Evolutionary conservation across 2,888 invertebrate genomes (phyloP).

Genomic region (Trileptium ribeirensis): DNA sequence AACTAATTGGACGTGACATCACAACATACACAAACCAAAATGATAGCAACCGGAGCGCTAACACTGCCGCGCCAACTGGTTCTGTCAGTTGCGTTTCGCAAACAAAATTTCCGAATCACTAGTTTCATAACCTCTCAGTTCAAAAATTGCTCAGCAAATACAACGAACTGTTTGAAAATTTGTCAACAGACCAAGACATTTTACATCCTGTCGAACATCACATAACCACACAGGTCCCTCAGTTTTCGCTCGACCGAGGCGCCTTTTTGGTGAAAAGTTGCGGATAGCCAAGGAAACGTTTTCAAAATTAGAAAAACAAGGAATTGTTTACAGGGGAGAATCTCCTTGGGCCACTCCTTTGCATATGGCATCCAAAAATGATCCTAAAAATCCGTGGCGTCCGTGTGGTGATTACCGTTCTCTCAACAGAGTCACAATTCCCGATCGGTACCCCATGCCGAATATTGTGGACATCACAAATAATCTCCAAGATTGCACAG

Average conservation of each 20-base stretch:
- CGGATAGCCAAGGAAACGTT: not conserved
- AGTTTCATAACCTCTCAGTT: too few species aligned
- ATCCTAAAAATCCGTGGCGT: not conserved
- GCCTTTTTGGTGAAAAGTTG: not conserved
- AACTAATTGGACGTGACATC: too few species aligned
- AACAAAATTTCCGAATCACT: too few species aligned
- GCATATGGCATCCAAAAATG: too few species aligned
- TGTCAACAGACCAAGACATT: not conserved
- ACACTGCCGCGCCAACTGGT: too few species aligned
- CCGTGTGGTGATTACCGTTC: constrained; percentile 14
- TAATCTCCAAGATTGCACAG: not conserved
- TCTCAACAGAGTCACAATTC: constrained; percentile 5
- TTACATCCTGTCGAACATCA: not conserved
- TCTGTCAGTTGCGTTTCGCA: too few species aligned
- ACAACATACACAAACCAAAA: too few species aligned
- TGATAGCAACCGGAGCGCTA: too few species aligned
- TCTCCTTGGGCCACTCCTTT: too few species aligned
- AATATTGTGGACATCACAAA: not conserved
- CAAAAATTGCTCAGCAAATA: too few species aligned
- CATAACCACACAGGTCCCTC: not conserved
- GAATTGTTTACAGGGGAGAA: too few species aligned
- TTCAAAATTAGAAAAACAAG: not conserved
- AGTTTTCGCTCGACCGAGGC: not conserved
- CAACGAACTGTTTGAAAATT: not conserved
- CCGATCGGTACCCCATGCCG: too few species aligned